A percentile compares a stretch with the other conserved stretches of the same genome.
Evolutionary conservation across 2,888 invertebrate species (phyloP).

Genomic region (Dastarcus helophoroides): DNA sequence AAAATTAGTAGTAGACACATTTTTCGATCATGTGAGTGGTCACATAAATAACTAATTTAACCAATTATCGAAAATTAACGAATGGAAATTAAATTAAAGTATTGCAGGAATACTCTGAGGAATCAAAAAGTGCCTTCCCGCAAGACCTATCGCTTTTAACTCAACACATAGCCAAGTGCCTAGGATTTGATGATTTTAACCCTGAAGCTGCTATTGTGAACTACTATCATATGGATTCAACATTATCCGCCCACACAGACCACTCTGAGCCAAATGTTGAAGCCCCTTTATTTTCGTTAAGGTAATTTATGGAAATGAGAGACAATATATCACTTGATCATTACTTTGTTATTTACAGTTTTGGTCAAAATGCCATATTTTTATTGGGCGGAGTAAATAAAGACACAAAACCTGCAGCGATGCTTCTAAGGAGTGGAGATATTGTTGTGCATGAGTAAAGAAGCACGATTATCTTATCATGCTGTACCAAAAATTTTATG

Average conservation of each 20-base stretch:
- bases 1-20: no score
- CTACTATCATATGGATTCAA: slow-evolving; percentile 88
- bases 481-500: slow-evolving; percentile 81
- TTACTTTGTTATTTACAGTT: slow-evolving; percentile 44
- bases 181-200: slow-evolving; percentile 50
- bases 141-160: slow-evolving; percentile 56
- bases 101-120: slow-evolving; percentile 58
- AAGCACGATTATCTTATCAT: slow-evolving; percentile 80
- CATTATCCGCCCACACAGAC: slow-evolving; percentile 88
- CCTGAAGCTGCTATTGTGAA: slow-evolving; percentile 95
- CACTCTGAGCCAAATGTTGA: slow-evolving; percentile 77
- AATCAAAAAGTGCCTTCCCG: slow-evolving; percentile 58
- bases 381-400: slow-evolving; percentile 73
- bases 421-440: slow-evolving; percentile 82
- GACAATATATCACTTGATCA: not conserved
- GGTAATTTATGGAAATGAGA: slow-evolving; percentile 39
- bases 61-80: no score
- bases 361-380: slow-evolving; percentile 92
- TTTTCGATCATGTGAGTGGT: no score
- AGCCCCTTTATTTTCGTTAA: slow-evolving; percentile 85
- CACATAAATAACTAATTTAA: no score
- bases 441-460: slow-evolving; percentile 80
- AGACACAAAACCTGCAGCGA: slow-evolving; percentile 52
- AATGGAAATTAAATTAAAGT: slow-evolving; percentile 22
- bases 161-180: slow-evolving; percentile 46